Evolutionary conservation across 1,140 invertebrate species (phyloP).

Genomic region (Trichonephila inaurata): DNA sequence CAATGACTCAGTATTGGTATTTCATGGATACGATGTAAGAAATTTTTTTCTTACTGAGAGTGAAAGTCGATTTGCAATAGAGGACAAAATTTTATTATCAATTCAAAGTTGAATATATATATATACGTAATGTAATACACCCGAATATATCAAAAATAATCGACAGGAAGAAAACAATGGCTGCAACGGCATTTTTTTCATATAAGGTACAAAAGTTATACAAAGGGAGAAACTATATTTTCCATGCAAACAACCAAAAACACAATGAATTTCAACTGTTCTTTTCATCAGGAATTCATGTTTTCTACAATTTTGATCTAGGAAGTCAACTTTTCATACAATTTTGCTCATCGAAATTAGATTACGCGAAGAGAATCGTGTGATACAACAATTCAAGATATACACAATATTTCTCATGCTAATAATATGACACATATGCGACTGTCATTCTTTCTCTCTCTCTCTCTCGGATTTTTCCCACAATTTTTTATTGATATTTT

Average conservation of each 20-base stretch:
- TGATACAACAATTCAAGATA: neutral
- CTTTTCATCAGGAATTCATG: neutral
- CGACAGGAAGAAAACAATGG: neutral
- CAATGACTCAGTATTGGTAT: neutral
- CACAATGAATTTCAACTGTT: neutral
- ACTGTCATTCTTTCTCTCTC: neutral
- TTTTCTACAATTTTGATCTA: neutral
- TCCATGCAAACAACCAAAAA: neutral
- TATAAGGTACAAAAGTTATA: neutral
- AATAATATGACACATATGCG: neutral
- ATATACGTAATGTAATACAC: neutral
- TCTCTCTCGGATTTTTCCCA: neutral
- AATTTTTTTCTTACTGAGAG: neutral
- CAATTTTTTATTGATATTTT: neutral
- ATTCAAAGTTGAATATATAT: neutral
- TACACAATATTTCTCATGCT: neutral
- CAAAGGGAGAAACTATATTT: neutral
- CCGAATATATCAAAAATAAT: neutral
- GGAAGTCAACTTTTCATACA: neutral
- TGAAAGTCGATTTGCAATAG: neutral
- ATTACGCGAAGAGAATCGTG: neutral
- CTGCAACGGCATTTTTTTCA: neutral
- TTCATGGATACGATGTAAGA: neutral
- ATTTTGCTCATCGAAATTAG: neutral
- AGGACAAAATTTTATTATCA: neutral